phyloP scores from a whole-genome alignment of 92 coral and sea anemone species.

The Siderastrea siderea region DNA sequence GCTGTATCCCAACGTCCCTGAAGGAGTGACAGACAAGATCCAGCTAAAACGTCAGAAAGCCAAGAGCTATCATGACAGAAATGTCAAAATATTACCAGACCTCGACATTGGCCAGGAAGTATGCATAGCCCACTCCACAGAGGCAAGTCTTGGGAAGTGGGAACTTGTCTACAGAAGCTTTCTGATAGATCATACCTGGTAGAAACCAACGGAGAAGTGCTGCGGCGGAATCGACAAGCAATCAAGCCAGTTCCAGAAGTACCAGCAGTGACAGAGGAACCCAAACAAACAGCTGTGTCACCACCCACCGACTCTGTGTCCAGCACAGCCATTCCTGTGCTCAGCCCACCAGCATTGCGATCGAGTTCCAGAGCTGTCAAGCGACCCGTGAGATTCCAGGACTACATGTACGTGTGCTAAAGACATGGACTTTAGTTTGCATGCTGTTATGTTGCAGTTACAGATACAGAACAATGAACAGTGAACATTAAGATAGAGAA shows the following conservation, averaged over 20 bases:
- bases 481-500: no score
- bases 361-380: background rate
- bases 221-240: constrained; percentile 50
- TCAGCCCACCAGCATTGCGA: constrained; percentile 9
- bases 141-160: constrained; percentile 49
- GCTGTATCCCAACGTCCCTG: constrained; percentile 60
- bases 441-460: no score
- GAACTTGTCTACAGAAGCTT: constrained; percentile 49
- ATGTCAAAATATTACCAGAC: constrained; percentile 52
- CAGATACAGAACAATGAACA: no score
- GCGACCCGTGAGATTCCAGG: constrained; percentile 2
- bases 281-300: background rate
- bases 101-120: constrained; percentile 70
- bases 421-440: background rate
- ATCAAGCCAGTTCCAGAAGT: constrained; percentile 20
- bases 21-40: constrained; percentile 45
- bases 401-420: constrained; percentile 23
- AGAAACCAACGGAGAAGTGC: constrained; percentile 41
- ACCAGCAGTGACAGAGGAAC: background rate
- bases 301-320: background rate
- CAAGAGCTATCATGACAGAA: constrained; percentile 52
- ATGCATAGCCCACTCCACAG: constrained; percentile 33
- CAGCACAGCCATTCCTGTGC: background rate
- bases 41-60: constrained; percentile 61
- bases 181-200: constrained; percentile 59